Conservation (phyloP, 2,888 invertebrate genomes). For the Drosophila nr. perissopoda region DNA sequence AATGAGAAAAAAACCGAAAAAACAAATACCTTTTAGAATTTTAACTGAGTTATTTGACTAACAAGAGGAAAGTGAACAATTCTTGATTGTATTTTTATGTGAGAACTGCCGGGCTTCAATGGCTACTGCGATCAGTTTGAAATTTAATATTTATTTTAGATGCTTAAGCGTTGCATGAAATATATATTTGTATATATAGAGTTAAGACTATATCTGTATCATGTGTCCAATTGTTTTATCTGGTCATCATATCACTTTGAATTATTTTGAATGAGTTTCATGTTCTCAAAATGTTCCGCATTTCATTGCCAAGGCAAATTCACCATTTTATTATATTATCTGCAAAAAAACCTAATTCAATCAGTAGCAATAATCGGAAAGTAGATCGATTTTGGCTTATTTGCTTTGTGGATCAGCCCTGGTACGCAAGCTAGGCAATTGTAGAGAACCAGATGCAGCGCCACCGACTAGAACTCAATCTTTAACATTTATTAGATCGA, state of each 20-base stretch:
- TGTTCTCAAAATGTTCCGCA: background rate
- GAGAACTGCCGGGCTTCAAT: background rate
- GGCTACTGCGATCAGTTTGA: background rate
- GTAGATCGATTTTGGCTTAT: slow-evolving; percentile 73
- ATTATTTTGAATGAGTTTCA: background rate
- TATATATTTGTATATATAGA: background rate
- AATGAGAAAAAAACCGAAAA: background rate
- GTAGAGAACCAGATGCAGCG: slow-evolving; percentile 42
- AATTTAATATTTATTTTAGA: background rate
- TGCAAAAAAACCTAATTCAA: slow-evolving; percentile 17
- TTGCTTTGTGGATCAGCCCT: slow-evolving; percentile 73
- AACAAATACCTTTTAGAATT: background rate
- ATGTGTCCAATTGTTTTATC: background rate
- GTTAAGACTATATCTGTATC: background rate
- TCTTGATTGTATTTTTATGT: background rate
- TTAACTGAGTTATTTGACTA: background rate
- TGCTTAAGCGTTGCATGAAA: background rate
- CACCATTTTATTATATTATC: slow-evolving; percentile 47
- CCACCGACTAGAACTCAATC: slow-evolving; percentile 14
- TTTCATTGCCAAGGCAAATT: slow-evolving; percentile 16
- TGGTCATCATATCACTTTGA: background rate
- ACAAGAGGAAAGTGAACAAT: background rate
- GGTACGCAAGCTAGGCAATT: slow-evolving; percentile 64
- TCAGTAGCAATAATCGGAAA: slow-evolving; percentile 36
- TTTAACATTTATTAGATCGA: slow-evolving; percentile 62